Evolutionary conservation across 1,140 invertebrate species (phyloP), one percentile per base, ranked within the genome.

Genomic region (Rhopalosiphum padi): DNA sequence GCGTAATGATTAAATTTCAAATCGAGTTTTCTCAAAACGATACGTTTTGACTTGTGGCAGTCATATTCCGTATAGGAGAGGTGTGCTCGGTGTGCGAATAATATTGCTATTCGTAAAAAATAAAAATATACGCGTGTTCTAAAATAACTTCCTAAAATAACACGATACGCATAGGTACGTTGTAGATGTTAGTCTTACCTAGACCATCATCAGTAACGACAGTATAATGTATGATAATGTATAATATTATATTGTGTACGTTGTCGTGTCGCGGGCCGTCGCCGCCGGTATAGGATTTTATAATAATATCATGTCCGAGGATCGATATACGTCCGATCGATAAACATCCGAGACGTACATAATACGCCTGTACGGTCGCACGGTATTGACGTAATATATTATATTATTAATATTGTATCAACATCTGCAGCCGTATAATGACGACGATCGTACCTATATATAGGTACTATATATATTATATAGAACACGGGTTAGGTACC

Each of bases 371-470:
- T 68, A 68, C 60, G 60, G 60, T 77, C 60, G 60, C 60, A 77
- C 60, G 60, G 60, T 77, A 77, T n/a, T 77, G 60, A 77, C 60
- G 30, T 77, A 77, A 77, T 77, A 77, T 77, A 77, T 77, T 77
- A 77, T 77, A 77, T 77, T 77, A 77, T 77, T 77, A 77, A 77
- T 77, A 77, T 77, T 77, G 30, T 77, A 77, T 77, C 60, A 18
- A 77, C 60, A 77, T n/a, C 15, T 77, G 60, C 60, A 77, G 60
- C 60, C 15, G 60, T 77, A 77, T 77, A 77, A 77, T 77, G 30
- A 77, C 60, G 60, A 77, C 60, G 1, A 60, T n/a, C 55, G 55
- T 60, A 60, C 55, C 55, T 60, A 77, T 77, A 35, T n/a, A 35
- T n/a, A 35, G 30, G n/a, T 77, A 35, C 6, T 77, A 18, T 68